These are phyloP conservation scores for Didymodactylos carnosus DNA, from an alignment of 2,888 invertebrate species.

Conservation along the genomic window DNA sequence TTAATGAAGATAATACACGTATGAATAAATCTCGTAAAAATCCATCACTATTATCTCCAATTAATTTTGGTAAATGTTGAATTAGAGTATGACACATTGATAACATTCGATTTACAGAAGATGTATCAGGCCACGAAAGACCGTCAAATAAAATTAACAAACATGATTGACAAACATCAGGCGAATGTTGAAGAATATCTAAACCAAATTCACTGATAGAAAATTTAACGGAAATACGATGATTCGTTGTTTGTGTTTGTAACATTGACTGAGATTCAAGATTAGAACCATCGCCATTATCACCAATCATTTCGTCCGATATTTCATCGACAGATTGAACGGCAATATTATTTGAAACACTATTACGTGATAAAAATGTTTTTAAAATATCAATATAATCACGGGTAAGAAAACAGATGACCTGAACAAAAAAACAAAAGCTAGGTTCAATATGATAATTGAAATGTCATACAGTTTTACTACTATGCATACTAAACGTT, in stretches of 20 bases:
- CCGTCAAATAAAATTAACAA: conserved; percentile 12
- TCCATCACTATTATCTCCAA: not conserved
- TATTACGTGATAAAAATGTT: not conserved
- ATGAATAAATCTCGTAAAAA: conserved; percentile 1
- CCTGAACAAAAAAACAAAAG: not conserved
- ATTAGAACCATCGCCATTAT: not conserved
- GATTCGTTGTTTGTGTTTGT: too few species aligned
- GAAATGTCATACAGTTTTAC: too few species aligned
- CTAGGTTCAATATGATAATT: not conserved
- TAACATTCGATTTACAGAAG: not conserved
- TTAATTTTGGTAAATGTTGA: not conserved
- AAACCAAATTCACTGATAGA: conserved; percentile 6
- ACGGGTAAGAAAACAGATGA: not conserved
- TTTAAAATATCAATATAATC: not conserved
- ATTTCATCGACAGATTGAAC: too few species aligned
- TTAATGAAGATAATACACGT: not conserved
- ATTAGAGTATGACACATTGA: not conserved
- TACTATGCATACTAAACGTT: too few species aligned
- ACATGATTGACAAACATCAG: conserved; percentile 1
- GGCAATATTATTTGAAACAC: not conserved
- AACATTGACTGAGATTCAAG: too few species aligned
- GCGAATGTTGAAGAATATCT: not conserved
- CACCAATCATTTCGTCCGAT: not conserved
- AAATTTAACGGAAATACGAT: too few species aligned
- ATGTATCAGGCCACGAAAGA: conserved; percentile 11